Base-by-base conservation (phyloP, 2,888 invertebrate species). In the Chrysolina oricalcia region DNA sequence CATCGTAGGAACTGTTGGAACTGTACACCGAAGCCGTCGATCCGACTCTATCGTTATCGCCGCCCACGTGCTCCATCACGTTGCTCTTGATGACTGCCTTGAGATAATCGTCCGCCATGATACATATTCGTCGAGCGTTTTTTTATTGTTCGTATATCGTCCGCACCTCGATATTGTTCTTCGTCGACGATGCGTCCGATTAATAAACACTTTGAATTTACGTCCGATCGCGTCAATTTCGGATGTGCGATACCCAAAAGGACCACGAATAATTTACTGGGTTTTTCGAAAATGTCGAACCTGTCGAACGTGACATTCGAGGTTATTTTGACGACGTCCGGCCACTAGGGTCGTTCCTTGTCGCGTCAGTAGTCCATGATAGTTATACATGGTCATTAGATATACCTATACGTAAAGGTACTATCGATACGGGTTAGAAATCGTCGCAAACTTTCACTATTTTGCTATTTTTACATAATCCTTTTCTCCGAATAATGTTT, bases 31-130 rank as follows among this genome's bases (percentile, higher is more conserved):
- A 82, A 11, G 73, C 72, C n/a, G 78, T 56, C 19, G 81, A 80
- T 17, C 70, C 74, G 53, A 63, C 73, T 53, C 62, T 74, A 19
- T 75, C 77, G 40, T 77, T 75, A n/a, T 73, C 75, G 1, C 71
- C 79, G 40, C 70, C n/a, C 17, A 73, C 59, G 50, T 56, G 72
- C 71, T 82, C 83, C 81, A 82, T 81, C 9, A 83, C 73, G 64
- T 75, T 83, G 69, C 81, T 84, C 78, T 86, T 86, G 75, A 87
- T 83, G n/a, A 86, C 78, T 66, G 86, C 86, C 78, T 86, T 87
- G n/a, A 87, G 79, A 56, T 84, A 84, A 70, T 84, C 81, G 70
- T 84, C 83, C n/a, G 84, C 84, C 85, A 85, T 85, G 11, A n/a
- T 41, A 43, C 70, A 70, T 59, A 62, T 62, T 21, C 41, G n/a